Evolutionary conservation across 2,797 vertebrate genomes (phyloP).

Genomic region (Scleropages formosus): DNA sequence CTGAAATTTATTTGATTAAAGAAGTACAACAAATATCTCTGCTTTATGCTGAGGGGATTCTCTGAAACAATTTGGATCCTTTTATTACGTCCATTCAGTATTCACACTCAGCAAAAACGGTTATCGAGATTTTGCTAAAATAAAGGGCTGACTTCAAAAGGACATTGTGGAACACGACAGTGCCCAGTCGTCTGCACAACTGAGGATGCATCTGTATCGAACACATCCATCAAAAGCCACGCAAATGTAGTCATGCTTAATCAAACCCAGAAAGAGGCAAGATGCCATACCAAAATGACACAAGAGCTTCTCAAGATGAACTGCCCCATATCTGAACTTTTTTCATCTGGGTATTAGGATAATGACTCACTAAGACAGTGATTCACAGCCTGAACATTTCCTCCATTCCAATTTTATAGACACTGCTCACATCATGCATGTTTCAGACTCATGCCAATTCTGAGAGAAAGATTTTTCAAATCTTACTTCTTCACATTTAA

Average conservation of each 20-base stretch:
- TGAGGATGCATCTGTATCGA: slow-evolving; percentile 1
- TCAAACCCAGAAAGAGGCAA: too few relatives aligned
- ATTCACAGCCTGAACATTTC: not conserved
- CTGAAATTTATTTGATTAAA: too few relatives aligned
- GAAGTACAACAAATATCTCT: too few relatives aligned
- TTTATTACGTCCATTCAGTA: not conserved
- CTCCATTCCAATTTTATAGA: not conserved
- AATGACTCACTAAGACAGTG: not conserved
- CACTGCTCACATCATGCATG: slow-evolving; percentile 3
- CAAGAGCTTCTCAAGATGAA: not conserved
- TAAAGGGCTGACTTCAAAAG: slow-evolving; percentile 7
- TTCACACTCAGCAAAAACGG: not conserved
- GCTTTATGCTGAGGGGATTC: too few relatives aligned
- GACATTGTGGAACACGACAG: slow-evolving; percentile 5
- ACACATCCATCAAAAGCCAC: not conserved
- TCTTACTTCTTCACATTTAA: too few relatives aligned
- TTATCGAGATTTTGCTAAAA: not conserved
- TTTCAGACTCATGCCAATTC: too few relatives aligned
- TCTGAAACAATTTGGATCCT: not conserved
- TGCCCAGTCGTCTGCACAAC: not conserved
- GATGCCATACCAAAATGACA: too few relatives aligned
- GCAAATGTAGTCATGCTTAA: not conserved
- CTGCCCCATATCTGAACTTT: not conserved
- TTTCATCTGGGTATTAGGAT: too few relatives aligned
- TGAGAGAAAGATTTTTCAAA: not conserved